Conservation (phyloP, 2,888 invertebrate species). For the Smittia aterrima region DNA sequence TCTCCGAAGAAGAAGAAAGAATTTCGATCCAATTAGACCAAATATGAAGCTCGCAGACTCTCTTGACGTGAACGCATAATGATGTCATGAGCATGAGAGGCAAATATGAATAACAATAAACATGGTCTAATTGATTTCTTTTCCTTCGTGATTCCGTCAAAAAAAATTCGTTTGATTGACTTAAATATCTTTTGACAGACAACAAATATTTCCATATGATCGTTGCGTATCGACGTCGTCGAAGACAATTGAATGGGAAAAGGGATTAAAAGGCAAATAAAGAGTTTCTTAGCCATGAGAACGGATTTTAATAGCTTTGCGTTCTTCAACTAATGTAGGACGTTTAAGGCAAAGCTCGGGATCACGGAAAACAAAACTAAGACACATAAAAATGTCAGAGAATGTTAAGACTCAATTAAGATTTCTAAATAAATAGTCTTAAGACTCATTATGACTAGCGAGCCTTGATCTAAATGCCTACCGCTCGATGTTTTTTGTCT, state of each 20-base stretch:
- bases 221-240: too few species aligned
- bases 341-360: not conserved
- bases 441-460: not conserved
- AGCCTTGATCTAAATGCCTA: not conserved
- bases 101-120: constrained; percentile 11
- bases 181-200: constrained; percentile 20
- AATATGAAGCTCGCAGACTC: not conserved
- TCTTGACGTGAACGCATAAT: not conserved
- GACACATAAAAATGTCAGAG: not conserved
- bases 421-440: not conserved
- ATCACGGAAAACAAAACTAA: not conserved
- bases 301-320: too few species aligned
- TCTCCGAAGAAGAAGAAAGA: not conserved
- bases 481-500: too few species aligned
- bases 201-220: not conserved
- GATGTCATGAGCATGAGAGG: not conserved
- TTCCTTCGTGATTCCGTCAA: not conserved
- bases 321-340: not conserved
- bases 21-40: not conserved
- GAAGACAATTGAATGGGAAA: not conserved
- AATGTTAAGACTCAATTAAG: constrained; percentile 1
- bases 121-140: constrained; percentile 23
- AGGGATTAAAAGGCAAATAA: constrained; percentile 21
- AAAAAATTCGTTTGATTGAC: constrained; percentile 7
- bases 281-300: not conserved